Percentiles rank a stretch among this genome's conserved stretches.
phyloP scores from a whole-genome alignment of 2,797 vertebrate species.

The Falco cherrug region DNA sequence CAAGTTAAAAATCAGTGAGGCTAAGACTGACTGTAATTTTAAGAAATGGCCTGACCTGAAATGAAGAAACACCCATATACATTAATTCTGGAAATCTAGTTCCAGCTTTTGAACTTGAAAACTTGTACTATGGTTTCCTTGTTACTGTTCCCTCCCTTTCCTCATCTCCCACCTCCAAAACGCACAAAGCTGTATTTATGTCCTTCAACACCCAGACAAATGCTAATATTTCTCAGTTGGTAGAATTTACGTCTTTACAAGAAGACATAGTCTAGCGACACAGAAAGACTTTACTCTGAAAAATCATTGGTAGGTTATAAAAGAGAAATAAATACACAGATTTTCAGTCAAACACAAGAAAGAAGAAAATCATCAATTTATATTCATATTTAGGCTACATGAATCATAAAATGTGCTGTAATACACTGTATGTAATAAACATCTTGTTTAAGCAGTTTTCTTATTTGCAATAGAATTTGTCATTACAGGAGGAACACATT shows the following conservation, averaged over 20 bases:
- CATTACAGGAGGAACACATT: background rate
- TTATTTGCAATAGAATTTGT: background rate
- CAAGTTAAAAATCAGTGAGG: background rate
- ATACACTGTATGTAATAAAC: background rate
- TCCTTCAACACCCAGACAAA: background rate
- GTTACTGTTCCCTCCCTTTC: background rate
- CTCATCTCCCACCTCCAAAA: background rate
- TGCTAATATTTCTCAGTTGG: background rate
- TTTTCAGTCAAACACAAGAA: background rate
- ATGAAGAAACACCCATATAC: accelerated
- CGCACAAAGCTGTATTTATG: background rate
- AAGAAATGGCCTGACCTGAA: background rate
- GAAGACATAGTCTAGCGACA: background rate
- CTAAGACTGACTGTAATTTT: background rate
- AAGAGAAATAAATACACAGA: background rate
- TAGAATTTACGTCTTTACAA: background rate
- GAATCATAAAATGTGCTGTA: background rate
- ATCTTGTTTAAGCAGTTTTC: background rate
- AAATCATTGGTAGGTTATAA: background rate
- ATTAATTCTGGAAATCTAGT: background rate
- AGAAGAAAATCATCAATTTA: background rate
- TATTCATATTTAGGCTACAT: background rate
- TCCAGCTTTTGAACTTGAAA: background rate
- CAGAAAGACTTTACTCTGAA: background rate
- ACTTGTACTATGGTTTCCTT: background rate